A percentile compares a stretch with the other conserved stretches of the same genome.
Conservation (phyloP, 2,888 invertebrate genomes). For the Gryllus longicercus region DNA sequence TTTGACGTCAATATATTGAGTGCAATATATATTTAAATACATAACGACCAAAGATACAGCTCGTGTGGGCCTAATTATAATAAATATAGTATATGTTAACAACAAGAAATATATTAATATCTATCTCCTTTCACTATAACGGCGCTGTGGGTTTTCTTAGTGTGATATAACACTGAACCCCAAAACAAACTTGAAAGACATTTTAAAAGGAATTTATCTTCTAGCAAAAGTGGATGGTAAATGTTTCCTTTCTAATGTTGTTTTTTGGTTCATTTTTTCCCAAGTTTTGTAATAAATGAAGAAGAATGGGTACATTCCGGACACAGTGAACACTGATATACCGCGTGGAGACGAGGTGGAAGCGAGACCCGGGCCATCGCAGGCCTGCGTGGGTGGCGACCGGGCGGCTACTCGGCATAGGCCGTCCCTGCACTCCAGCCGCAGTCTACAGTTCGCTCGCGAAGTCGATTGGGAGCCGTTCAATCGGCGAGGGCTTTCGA, state of each 20-base stretch:
- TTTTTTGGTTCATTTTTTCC: neutral
- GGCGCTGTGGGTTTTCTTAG: neutral
- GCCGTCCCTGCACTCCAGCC: neutral
- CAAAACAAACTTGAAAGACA: constrained; percentile 22
- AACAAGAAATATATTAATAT: constrained; percentile 27
- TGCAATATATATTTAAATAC: constrained; percentile 17
- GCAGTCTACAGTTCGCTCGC: no score
- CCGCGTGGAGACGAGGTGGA: neutral
- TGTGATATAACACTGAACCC: constrained; percentile 18
- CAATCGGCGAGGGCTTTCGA: no score
- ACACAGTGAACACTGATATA: constrained; percentile 2
- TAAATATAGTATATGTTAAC: constrained; percentile 27
- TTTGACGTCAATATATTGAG: constrained; percentile 17
- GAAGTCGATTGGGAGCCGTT: no score
- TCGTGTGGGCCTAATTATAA: constrained; percentile 17
- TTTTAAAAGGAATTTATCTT: constrained; percentile 10
- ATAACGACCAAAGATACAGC: constrained; percentile 17
- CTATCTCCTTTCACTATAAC: neutral
- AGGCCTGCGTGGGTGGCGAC: neutral
- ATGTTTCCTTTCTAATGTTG: neutral
- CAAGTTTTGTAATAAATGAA: neutral
- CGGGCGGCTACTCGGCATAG: neutral
- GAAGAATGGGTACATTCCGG: constrained; percentile 10
- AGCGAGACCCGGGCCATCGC: neutral
- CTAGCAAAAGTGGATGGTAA: constrained; percentile 17